Evolutionary conservation across 2,797 vertebrate genomes (phyloP).

Genomic region (Bovichtus variegatus): DNA sequence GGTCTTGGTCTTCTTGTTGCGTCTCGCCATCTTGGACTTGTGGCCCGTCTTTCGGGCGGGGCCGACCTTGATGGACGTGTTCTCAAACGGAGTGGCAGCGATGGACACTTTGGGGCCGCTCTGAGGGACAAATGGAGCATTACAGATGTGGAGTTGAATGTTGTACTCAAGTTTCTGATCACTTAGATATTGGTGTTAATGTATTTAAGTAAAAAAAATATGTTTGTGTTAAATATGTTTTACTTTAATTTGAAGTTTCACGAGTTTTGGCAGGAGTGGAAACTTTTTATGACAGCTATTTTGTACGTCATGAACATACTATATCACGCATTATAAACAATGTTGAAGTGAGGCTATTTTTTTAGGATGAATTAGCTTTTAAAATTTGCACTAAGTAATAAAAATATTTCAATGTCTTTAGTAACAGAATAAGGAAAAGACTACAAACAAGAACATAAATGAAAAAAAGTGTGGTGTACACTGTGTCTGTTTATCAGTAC

Average conservation of each 20-base stretch:
- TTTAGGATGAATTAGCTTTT: neutral
- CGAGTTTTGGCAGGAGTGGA: no score
- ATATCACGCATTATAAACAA: neutral
- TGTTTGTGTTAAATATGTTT: neutral
- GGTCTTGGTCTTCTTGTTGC: slow-evolving; percentile 92
- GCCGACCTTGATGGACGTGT: slow-evolving; percentile 97
- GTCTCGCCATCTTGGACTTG: slow-evolving; percentile 97
- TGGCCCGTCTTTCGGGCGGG: slow-evolving; percentile 92
- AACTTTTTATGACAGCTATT: neutral
- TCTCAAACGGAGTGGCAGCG: slow-evolving; percentile 95
- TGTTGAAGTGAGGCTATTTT: neutral
- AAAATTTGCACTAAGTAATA: neutral
- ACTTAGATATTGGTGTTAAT: neutral
- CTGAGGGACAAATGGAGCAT: slow-evolving; percentile 73
- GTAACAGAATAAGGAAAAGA: neutral
- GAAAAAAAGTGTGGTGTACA: neutral
- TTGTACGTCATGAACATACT: neutral
- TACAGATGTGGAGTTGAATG: neutral
- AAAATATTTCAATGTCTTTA: neutral
- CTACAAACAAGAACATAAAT: no score
- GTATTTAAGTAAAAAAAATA: no score
- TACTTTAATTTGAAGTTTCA: neutral
- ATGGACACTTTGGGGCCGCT: slow-evolving; percentile 96
- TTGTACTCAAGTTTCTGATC: neutral
- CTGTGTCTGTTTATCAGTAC: neutral